Evolutionary conservation across 2,797 vertebrate species (phyloP), one percentile per base, ranked within the genome.

Genomic region (Eulemur mongoz): DNA sequence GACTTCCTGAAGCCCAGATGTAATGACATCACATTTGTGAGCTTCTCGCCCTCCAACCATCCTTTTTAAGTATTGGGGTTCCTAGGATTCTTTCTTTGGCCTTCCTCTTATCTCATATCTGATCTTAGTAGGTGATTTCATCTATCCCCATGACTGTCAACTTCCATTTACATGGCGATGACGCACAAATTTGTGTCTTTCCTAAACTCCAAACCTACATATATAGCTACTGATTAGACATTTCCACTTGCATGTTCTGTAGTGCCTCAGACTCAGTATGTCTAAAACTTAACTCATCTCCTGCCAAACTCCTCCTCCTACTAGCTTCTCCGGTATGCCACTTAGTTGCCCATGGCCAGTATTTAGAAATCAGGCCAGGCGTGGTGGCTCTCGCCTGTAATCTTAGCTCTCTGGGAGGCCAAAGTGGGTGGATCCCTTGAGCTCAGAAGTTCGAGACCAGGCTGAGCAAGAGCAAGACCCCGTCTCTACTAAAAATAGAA

Each of bases 171-270:
- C 69, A 50, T 83, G 50, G n/a, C 12, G 35, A 63, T 95, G 93
- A 96, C 52, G 96, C 86, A 86, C 35, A 32, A 27, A 48, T 52
- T 7, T 80, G n/a, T 90, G 75, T 93, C 79, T 96, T 96, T 91
- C 70, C 94, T 86, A 61, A 97, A 80, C 70, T 40, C 52, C 61
- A 95, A 82, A 91, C 54, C 65, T 30, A 84, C 3, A 78, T 61
- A 45, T 52, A 43, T 35, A 81, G 67, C 59, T 79, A 23, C 40
- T 78, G 72, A 85, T 18, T 73, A 69, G 23, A 80, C 27, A 59
- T 75, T 92, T 90, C 91, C 85, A 54, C 20, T 89, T 86, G 27
- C 13, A 3, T 57, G 35, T 84, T 93, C 65, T 45, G 54, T 18
- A 40, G 70, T 84, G 88, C 52, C 73, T 87, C 57, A 83, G 43